phyloP scores from a whole-genome alignment of 1,140 invertebrate species.

The Pararge aegeria region DNA sequence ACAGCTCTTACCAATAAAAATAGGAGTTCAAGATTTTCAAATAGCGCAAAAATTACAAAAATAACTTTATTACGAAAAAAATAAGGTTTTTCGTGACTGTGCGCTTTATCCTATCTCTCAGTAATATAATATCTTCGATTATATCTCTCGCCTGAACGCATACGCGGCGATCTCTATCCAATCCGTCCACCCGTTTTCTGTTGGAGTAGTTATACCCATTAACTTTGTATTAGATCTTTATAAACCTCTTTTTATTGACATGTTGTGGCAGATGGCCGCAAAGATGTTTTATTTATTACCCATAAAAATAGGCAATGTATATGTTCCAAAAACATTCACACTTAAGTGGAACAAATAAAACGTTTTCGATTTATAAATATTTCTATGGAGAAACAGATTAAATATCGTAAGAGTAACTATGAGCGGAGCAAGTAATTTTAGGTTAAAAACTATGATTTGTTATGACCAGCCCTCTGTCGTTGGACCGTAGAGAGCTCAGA shows the following conservation, averaged over 20 bases:
- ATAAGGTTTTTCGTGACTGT: no score
- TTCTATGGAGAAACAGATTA: no score
- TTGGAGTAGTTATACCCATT: not conserved
- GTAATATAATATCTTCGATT: not conserved
- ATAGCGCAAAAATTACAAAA: no score
- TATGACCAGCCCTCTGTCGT: not conserved
- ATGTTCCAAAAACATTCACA: no score
- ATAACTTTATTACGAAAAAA: no score
- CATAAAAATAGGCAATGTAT: no score
- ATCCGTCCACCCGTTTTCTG: not conserved
- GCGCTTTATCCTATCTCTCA: not conserved
- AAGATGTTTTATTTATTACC: not conserved
- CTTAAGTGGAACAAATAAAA: no score
- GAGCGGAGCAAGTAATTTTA: no score
- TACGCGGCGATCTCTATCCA: not conserved
- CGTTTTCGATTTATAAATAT: no score
- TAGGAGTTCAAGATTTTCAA: no score
- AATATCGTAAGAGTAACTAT: no score
- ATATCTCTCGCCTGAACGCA: not conserved
- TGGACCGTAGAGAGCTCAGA: not conserved
- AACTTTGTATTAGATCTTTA: not conserved
- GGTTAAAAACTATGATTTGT: not conserved
- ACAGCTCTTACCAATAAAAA: no score
- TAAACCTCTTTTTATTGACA: not conserved
- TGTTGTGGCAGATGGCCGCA: not conserved